Evolutionary conservation across 2,888 invertebrate genomes (phyloP), one percentile per base, ranked within the genome.

Genomic region (Oconnorella tubifera): DNA sequence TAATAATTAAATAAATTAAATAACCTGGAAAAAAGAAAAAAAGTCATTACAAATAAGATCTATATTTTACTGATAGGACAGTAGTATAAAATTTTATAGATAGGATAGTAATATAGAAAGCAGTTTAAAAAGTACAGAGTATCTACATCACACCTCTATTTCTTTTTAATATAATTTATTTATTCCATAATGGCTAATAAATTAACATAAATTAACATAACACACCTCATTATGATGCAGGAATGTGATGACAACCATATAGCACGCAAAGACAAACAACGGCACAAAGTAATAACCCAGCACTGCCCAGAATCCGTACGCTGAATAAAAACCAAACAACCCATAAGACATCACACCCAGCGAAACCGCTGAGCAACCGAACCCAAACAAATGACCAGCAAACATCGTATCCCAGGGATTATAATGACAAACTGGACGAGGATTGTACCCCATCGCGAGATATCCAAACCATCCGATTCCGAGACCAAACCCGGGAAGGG

Each of bases 171-270:
- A n/a, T n/a, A n/a, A n/a, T n/a, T n/a, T n/a, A n/a, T n/a, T n/a
- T n/a, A n/a, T n/a, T n/a, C n/a, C n/a, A n/a, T n/a, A n/a, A n/a
- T n/a, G n/a, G n/a, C n/a, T n/a, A n/a, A n/a, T n/a, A n/a, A n/a
- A n/a, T n/a, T n/a, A n/a, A n/a, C n/a, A n/a, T n/a, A n/a, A 40
- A 40, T 19, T 14, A 40, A 40, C 25, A 10, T 6, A 19, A 10
- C 53, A 19, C 53, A 96, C 98, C 72, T 79, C 80, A 19, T 73
- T 76, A 70, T 80, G 80, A 63, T 80, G 80, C 27, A 80, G 73
- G 62, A 80, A 78, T 2, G 80, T 80, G 57, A 79, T 75, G 62
- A 78, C 70, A 23, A 79, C 76, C 3, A 74, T 68, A 73, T 75
- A 79, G 29, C 74, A 70, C 28, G 73, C 79, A 62, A 78, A 80